phyloP scores from a whole-genome alignment of 1,140 invertebrate species.

The Melanaphis sacchari region DNA sequence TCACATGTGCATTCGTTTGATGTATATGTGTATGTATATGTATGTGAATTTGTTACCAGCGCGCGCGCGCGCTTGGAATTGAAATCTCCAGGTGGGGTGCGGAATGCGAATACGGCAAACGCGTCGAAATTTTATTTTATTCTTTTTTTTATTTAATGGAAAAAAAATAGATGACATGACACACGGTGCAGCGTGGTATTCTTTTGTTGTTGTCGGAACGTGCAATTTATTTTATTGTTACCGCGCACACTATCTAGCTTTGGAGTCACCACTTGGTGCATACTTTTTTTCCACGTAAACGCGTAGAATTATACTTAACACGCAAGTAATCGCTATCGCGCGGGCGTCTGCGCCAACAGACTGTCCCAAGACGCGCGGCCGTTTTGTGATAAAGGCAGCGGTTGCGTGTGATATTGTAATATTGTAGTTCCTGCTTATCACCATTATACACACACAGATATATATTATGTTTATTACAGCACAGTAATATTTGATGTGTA shows the following conservation, averaged over 20 bases:
- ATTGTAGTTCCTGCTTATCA: neutral
- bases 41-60: neutral
- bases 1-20: neutral
- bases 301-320: neutral
- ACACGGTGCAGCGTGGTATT: conserved; percentile 22
- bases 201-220: conserved; percentile 41
- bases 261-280: neutral
- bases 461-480: neutral
- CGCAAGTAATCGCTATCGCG: neutral
- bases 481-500: neutral
- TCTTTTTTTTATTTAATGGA: neutral
- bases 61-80: neutral
- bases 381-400: neutral
- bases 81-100: conserved; percentile 15
- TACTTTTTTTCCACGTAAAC: neutral
- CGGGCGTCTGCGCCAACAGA: neutral
- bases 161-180: conserved; percentile 28
- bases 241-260: neutral
- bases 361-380: neutral
- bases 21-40: neutral
- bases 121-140: conserved; percentile 41
- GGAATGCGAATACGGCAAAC: conserved; percentile 1
- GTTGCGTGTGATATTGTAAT: neutral
- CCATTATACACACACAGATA: neutral
- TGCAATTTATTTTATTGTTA: conserved; percentile 12